Evolutionary conservation across 2,888 invertebrate genomes (phyloP).

Genomic region (Drosophila cognata): DNA sequence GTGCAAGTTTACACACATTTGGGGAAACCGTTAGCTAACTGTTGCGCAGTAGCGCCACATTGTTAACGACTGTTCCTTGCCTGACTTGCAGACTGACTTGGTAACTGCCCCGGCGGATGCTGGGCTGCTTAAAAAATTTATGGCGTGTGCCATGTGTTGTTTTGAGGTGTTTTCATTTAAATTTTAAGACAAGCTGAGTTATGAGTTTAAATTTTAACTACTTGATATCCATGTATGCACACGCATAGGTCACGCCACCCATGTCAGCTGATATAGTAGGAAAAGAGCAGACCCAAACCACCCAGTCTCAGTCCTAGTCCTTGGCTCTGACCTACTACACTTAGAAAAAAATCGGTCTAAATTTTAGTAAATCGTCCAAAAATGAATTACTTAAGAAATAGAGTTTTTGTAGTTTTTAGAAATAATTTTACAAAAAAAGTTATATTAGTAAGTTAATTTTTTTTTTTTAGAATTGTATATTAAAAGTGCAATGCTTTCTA

Average conservation of each 20-base stretch:
- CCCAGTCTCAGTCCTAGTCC: neutral
- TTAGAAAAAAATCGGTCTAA: neutral
- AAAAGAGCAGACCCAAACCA: conserved; percentile 7
- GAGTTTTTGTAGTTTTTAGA: neutral
- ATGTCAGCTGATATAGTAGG: conserved; percentile 11
- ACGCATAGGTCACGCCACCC: conserved; percentile 18
- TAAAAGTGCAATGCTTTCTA: too few species aligned
- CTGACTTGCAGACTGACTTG: conserved; percentile 23
- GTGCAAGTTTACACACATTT: conserved; percentile 59
- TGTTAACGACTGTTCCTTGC: neutral
- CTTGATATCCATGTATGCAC: conserved; percentile 41
- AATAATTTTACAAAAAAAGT: neutral
- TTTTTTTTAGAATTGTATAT: neutral
- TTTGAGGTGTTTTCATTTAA: conserved; percentile 67
- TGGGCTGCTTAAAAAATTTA: conserved; percentile 44
- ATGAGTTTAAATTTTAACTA: conserved; percentile 71
- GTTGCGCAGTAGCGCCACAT: conserved; percentile 49
- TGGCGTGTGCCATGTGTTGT: conserved; percentile 28
- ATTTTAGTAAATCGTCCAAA: neutral
- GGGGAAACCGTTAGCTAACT: conserved; percentile 61
- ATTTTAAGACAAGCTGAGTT: conserved; percentile 72
- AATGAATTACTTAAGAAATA: neutral
- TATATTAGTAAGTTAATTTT: neutral
- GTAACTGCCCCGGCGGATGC: conserved; percentile 26
- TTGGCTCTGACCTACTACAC: conserved; percentile 2